These are phyloP conservation scores for Girardia tigrina DNA, from an alignment of 2,888 invertebrate genomes.

Conservation along the genomic window DNA sequence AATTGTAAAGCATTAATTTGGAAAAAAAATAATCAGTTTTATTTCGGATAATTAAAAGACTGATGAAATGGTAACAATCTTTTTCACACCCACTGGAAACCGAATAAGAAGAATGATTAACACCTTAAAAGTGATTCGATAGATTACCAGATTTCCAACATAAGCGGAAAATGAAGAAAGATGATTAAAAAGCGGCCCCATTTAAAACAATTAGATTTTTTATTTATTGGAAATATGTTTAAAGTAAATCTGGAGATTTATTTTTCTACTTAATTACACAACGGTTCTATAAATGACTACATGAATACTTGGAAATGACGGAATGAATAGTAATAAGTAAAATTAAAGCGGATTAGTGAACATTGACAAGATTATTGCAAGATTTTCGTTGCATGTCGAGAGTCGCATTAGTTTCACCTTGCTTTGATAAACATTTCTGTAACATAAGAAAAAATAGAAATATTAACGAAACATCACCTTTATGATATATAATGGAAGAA, in stretches of 20 bases:
- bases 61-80: neutral
- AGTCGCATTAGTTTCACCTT: too few species aligned
- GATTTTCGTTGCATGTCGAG: neutral
- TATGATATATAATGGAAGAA: too few species aligned
- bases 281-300: neutral
- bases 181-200: neutral
- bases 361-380: constrained; percentile 8
- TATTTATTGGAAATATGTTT: constrained; percentile 10
- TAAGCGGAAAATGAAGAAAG: neutral
- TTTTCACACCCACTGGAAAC: neutral
- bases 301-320: constrained; percentile 15
- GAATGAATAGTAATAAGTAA: neutral
- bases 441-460: too few species aligned
- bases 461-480: too few species aligned
- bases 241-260: constrained; percentile 23
- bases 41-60: neutral
- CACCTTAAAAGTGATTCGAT: constrained; percentile 23
- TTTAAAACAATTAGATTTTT: constrained; percentile 9
- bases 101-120: neutral
- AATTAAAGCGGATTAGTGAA: constrained; percentile 19
- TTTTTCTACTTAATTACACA: constrained; percentile 11
- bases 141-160: neutral
- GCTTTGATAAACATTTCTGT: too few species aligned
- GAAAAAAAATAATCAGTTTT: neutral
- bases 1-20: neutral